These are phyloP conservation scores for Limosa lapponica DNA, from an alignment of 2,797 vertebrate species.

Conservation along the genomic window DNA sequence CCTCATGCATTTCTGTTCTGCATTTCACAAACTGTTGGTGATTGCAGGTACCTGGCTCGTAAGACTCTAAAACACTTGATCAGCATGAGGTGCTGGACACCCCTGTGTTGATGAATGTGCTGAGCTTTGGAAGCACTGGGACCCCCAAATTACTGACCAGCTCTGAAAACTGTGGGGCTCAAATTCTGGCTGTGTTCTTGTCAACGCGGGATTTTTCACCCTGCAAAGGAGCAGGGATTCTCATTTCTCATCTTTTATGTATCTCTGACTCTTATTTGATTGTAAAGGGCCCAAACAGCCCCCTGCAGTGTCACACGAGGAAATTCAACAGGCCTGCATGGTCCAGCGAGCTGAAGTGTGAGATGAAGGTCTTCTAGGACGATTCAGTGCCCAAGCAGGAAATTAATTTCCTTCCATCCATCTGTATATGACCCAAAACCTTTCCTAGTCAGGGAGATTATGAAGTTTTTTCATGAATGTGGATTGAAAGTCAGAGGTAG, in stretches of 20 bases:
- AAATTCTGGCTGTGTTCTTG: background rate
- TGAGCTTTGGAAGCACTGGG: background rate
- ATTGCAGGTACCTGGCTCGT: background rate
- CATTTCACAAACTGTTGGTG: background rate
- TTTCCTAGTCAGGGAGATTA: conserved; percentile 4
- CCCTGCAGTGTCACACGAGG: background rate
- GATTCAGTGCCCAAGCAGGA: conserved; percentile 64
- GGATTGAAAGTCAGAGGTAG: conserved; percentile 35
- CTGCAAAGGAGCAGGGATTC: background rate
- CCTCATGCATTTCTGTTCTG: background rate
- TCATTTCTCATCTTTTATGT: conserved; percentile 7
- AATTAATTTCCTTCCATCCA: conserved; percentile 62
- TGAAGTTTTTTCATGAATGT: background rate
- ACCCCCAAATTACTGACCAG: background rate
- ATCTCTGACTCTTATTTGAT: conserved; percentile 14
- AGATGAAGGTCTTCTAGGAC: conserved; percentile 64
- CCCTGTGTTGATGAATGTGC: fast-evolving
- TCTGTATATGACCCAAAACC: conserved; percentile 54
- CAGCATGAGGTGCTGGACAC: background rate
- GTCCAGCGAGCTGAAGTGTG: conserved; percentile 4
- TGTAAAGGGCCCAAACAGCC: background rate
- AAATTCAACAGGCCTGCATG: conserved; percentile 52
- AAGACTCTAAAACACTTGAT: background rate
- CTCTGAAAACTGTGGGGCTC: background rate
- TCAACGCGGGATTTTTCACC: fast-evolving